Base-by-base conservation (phyloP, 1,140 invertebrate genomes). In the Euura lappo region DNA sequence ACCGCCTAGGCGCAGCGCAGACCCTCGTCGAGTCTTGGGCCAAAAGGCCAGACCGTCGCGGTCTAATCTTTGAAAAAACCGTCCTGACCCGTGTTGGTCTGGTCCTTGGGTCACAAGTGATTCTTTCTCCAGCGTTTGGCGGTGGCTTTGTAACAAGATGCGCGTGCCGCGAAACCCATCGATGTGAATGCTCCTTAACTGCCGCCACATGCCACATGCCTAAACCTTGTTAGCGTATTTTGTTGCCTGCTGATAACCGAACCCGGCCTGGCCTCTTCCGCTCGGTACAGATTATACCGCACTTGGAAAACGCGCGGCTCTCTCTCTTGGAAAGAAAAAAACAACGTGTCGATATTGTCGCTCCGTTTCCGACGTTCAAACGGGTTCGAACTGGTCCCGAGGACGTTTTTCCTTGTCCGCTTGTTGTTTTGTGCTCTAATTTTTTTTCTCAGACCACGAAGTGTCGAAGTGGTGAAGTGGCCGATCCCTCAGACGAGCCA, bases 91-190 rank as follows among this genome's bases (percentile, higher is more conserved):
- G 10, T 4, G 70, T 60, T 60, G 10, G 3, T 71, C 28, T 45
- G 67, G 64, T 70, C 68, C 64, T 77, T 83, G 28, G 28, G 28
- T 28, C 68, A 69, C 74, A 51, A 75, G 76, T 78, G 76, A 28
- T 28, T 28, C 28, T 28, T 28, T 28, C 1, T 28, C 28, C 28
- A 28, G 28, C 28, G 28, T 28, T 28, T 74, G 81, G 83, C 85
- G 84, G 79, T 76, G 28, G 84, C 87, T 86, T 87, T 81, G 85
- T 86, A 87, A 87, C 78, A 79, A 79, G 84, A 87, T 79, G 82
- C 84, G 85, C 79, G 83, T 83, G 82, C 79, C 73, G 47, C 74
- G 13, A 70, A 10, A 44, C 66, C 69, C 71, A 60, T 72, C 28
- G 28, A 1, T 28, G 72, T 71, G 51, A 65, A 72, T 68, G 28